Base-by-base conservation (phyloP, 2,797 vertebrate genomes). In the Diplodus sargus region DNA sequence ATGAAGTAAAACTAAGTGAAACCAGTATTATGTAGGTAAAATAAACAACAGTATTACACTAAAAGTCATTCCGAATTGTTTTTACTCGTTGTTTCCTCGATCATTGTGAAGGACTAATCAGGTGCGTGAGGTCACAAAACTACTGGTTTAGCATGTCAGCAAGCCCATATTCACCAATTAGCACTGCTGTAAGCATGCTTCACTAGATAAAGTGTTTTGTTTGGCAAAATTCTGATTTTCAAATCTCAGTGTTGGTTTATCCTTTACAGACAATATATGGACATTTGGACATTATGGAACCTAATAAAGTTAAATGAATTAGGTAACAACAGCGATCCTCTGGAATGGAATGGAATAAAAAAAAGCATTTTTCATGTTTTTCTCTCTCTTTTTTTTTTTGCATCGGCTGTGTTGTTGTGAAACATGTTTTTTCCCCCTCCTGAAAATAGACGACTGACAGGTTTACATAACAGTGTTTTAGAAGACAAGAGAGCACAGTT, bases 381-480 rank as follows among this genome's bases (percentile, higher is more conserved):
- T 56, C 22, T 58, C 14, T 57, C 62, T 62, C 57, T 52, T 48
- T 56, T 57, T 68, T 68, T 62, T 62, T 52, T 48, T 56, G 14
- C 10, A 15, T 51, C 42, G 4, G 30, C 53, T 72, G 52, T 49
- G 57, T 11, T 78, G 71, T 64, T 78, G 71, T 64, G 23, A 18
- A 67, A 56, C 47, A 43, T 53, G 28, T 54, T 82, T 49, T 18
- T 8, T 22, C 7, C 34, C 20, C n/a, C 5, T n/a, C n/a, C 39
- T 1, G 10, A 56, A 58, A 75, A 74, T n/a, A 70, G 65, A 57
- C 74, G 18, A 51, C 69, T 28, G 53, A 66, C 74, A 58, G 54
- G 76, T 86, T 88, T 86, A 74, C 70, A 53, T 80, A 88, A 80
- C 76, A 66, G 60, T 22, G 59, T 66, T 84, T 34, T 15, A 67